A percentile compares a stretch with the other conserved stretches of the same genome.
Evolutionary conservation across 1,140 invertebrate species (phyloP).

Genomic region (Ericerus pela): DNA sequence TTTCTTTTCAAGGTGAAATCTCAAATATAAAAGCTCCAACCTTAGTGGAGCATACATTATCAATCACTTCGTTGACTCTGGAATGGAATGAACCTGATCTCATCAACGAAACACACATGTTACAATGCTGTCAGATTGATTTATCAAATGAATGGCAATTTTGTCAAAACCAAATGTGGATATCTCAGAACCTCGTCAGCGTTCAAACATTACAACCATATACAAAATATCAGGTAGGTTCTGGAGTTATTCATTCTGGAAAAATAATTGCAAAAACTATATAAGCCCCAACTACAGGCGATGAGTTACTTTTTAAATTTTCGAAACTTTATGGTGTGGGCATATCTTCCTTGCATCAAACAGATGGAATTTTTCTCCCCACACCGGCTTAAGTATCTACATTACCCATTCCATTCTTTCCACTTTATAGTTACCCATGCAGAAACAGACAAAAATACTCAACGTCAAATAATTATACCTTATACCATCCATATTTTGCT

Average conservation of each 20-base stretch:
- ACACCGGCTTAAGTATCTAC: neutral
- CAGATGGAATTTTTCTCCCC: constrained; percentile 15
- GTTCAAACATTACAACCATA: constrained; percentile 68
- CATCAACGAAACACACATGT: constrained; percentile 46
- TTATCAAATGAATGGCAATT: constrained; percentile 52
- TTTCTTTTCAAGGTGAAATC: constrained; percentile 39
- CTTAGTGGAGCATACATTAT: constrained; percentile 55
- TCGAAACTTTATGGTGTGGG: neutral
- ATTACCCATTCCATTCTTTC: too few relatives aligned
- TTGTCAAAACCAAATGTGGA: constrained; percentile 50
- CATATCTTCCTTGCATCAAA: neutral
- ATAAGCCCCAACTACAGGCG: neutral
- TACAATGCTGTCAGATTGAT: constrained; percentile 61
- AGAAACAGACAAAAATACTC: too few relatives aligned
- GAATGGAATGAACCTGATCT: constrained; percentile 49
- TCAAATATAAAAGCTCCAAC: constrained; percentile 54
- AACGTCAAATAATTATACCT: too few relatives aligned
- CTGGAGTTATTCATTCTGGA: neutral
- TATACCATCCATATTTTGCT: too few relatives aligned
- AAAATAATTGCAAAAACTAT: neutral
- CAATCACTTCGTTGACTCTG: constrained; percentile 56
- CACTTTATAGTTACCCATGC: too few relatives aligned
- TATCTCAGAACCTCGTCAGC: constrained; percentile 43
- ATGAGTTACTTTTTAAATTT: neutral
- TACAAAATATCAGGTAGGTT: constrained; percentile 67